Base-by-base conservation (phyloP, 2,888 invertebrate genomes). In the Ellobium chinense region DNA sequence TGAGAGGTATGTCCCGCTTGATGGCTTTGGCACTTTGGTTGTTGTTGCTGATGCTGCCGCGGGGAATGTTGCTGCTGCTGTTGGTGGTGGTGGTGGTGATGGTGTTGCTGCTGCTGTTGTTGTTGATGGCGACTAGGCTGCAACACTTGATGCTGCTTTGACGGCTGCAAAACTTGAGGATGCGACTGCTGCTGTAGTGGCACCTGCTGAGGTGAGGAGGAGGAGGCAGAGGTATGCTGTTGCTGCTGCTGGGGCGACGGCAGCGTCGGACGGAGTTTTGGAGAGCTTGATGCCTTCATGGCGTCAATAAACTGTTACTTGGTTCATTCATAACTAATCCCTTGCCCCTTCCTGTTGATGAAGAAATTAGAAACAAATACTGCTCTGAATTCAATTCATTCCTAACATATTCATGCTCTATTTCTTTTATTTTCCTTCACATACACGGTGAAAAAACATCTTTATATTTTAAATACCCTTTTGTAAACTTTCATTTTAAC, bases 61-160 rank as follows among this genome's bases (percentile, higher is more conserved):
- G 63, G 36, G 29, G 68, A 36, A 60, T 68, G 70, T 21, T 78
- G 68, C 21, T 78, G 66, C 12, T 60, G 68, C n/a, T 65, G 46
- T 29, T 31, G 70, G 65, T 68, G 69, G 34, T 14, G 5, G 21
- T 68, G 54, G 18, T 77, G 68, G 14, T 65, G 27, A 14, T 65
- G 46, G 5, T 69, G n/a, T n/a, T n/a, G n/a, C n/a, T n/a, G n/a
- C n/a, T n/a, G 69, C n/a, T 72, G 72, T 29, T 72, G 78, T 46
- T 69, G 78, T 24, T 79, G 79, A 29, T 65, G 69, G 12, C 73
- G 79, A 39, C 73, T 79, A 27, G 79, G 79, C 58, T 79, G 79
- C 36, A 79, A 27, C 37, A 79, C 73, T 31, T 72, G 72, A 24
- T 72, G 79, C 39, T 72, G 68, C 21, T 56, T 79, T 9, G 73